A percentile compares a stretch with the other conserved stretches of the same genome.
Evolutionary conservation across 2,113 vertebrate species (phyloP).

Genomic region (Saguinus midas): DNA sequence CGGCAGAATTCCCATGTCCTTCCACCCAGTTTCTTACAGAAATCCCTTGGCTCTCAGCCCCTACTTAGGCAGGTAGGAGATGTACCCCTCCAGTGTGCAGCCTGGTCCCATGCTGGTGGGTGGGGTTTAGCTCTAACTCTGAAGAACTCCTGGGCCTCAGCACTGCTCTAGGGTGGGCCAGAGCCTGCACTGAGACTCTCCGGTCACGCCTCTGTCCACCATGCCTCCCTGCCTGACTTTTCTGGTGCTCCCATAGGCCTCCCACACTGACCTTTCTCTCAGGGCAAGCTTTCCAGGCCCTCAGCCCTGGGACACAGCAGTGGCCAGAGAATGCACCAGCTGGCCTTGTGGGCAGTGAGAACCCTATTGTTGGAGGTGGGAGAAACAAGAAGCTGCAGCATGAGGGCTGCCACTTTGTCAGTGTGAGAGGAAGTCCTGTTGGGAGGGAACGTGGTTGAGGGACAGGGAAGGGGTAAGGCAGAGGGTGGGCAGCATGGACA

Average conservation of each 20-base stretch:
- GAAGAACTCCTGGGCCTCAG: no score
- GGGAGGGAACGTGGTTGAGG: neutral
- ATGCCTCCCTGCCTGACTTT: neutral
- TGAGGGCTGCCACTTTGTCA: rapidly evolving
- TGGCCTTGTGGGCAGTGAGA: neutral
- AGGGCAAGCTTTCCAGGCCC: neutral
- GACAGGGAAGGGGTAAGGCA: neutral
- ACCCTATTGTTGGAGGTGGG: neutral
- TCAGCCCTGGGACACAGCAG: neutral
- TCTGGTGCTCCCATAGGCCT: neutral
- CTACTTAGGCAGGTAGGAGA: neutral
- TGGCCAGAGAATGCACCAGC: neutral
- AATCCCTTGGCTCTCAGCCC: neutral
- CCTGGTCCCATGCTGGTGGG: no score
- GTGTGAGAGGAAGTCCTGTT: neutral
- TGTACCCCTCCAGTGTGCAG: no score
- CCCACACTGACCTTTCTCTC: neutral
- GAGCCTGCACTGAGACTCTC: neutral
- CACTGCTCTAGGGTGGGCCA: neutral
- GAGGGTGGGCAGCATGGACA: rapidly evolving
- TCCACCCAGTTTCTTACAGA: no score
- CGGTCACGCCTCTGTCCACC: neutral
- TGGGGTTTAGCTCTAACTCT: neutral
- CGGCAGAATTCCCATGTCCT: neutral
- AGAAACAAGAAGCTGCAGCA: neutral